phyloP scores from a whole-genome alignment of 2,888 invertebrate genomes.

The Synanthedon formicaeformis region DNA sequence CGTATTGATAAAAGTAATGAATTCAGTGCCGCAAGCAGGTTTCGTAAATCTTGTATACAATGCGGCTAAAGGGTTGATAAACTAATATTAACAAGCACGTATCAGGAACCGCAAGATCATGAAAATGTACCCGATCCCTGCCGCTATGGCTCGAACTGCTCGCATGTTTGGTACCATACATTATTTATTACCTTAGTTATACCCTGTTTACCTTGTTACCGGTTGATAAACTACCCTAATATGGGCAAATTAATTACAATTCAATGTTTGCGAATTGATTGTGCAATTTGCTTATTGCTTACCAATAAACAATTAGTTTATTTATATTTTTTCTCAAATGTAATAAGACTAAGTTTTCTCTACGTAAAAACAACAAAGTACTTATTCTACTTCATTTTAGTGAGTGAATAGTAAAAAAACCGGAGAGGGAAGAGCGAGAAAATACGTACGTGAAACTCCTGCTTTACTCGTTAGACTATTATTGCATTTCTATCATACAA shows the following conservation, averaged over 20 bases:
- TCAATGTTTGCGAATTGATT: conserved; percentile 17
- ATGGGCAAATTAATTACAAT: conserved; percentile 39
- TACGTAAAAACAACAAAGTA: too few species aligned
- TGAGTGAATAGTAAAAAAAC: too few species aligned
- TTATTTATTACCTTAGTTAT: conserved; percentile 62
- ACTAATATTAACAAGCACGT: conserved; percentile 63
- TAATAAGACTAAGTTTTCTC: too few species aligned
- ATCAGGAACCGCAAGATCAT: conserved; percentile 65
- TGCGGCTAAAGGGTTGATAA: conserved; percentile 52
- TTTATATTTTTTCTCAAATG: too few species aligned
- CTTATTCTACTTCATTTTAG: too few species aligned
- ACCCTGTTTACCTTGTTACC: conserved; percentile 53
- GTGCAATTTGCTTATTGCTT: too few species aligned
- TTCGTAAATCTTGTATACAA: conserved; percentile 46
- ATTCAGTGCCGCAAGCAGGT: conserved; percentile 21
- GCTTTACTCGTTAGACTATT: too few species aligned
- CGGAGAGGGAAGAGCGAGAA: too few species aligned
- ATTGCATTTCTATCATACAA: too few species aligned
- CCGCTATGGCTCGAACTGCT: conserved; percentile 48
- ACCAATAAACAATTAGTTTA: too few species aligned
- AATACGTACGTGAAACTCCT: too few species aligned
- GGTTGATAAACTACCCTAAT: conserved; percentile 45
- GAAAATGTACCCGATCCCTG: conserved; percentile 62
- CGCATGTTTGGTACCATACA: conserved; percentile 59
- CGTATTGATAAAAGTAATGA: background rate